Base-by-base conservation (phyloP, 2,888 invertebrate genomes). In the Tetheella fluctuosa region DNA sequence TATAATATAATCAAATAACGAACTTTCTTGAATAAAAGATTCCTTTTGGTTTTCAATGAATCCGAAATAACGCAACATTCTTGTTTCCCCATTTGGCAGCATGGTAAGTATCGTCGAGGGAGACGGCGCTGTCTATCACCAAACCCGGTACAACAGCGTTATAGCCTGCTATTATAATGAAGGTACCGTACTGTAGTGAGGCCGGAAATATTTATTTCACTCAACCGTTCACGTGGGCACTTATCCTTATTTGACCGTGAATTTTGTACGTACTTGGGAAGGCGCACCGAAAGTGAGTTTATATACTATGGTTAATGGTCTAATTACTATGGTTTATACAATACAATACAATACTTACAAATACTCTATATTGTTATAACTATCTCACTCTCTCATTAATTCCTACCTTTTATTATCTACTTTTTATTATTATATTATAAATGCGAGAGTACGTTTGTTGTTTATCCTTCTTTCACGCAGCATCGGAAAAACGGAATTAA, bases 221-320 rank as follows among this genome's bases (percentile, higher is more conserved):
- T 53, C 61, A 61, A 20, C 64, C 62, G 63, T 72, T 53, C 53
- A 28, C 61, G 63, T 70, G 58, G 64, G 63, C 64, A 73, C 70
- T 73, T 66, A 69, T 68, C 70, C 68, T 64, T 72, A 74, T 74
- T 69, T 52, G 62, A 57, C 54, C 59, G 62, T 72, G 68, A 72
- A 74, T 74, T 73, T 74, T 68, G 70, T 70, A 70, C 70, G 70
- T 70, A 70, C 73, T 70, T 20, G 10, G 48, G 17, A 20, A 20
- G 20, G 20, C 48, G 20, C 48, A 20, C 20, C 48, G 17, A 48
- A 20, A 42, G 17, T 7, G 42, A 42, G 42, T 4, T 17, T n/a
- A 17, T 42, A 48, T 48, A n/a, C 2, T 48, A 25, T 2, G 2
- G 25, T 25, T 25, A 25, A 2, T 12, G 1, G 15, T 39, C 2